Conservation (phyloP, 2,888 invertebrate genomes). For the Hipparchia sbordonii region DNA sequence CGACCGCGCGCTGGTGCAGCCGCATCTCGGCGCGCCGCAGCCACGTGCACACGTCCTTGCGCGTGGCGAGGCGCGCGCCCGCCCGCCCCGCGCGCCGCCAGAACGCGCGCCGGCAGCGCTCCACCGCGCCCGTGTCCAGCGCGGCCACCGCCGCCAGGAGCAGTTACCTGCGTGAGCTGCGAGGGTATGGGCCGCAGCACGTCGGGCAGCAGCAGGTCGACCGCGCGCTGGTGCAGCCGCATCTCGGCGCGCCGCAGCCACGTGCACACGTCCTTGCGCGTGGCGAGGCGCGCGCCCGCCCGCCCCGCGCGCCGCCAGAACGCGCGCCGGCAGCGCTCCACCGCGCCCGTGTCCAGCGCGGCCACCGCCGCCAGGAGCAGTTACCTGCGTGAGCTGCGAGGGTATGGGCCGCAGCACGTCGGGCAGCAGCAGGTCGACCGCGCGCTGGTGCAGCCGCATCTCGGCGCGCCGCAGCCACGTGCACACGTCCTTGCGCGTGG, state of each 20-base stretch:
- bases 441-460: conserved; percentile 96
- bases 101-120: conserved; percentile 95
- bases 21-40: conserved; percentile 93
- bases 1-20: conserved; percentile 98
- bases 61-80: conserved; percentile 88
- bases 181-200: conserved; percentile 97
- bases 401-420: conserved; percentile 98
- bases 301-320: conserved; percentile 96
- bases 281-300: conserved; percentile 90
- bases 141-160: conserved; percentile 93
- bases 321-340: conserved; percentile 95
- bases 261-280: conserved; percentile 85
- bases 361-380: conserved; percentile 90
- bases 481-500: conserved; percentile 85
- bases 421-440: conserved; percentile 97
- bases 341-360: conserved; percentile 92
- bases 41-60: conserved; percentile 88
- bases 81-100: conserved; percentile 94
- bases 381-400: conserved; percentile 91
- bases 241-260: conserved; percentile 94
- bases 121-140: conserved; percentile 93
- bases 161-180: conserved; percentile 89
- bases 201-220: conserved; percentile 97
- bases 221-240: conserved; percentile 97
- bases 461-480: conserved; percentile 92